Conservation (phyloP, 1,140 invertebrate species). For the Bombus consobrinus region DNA sequence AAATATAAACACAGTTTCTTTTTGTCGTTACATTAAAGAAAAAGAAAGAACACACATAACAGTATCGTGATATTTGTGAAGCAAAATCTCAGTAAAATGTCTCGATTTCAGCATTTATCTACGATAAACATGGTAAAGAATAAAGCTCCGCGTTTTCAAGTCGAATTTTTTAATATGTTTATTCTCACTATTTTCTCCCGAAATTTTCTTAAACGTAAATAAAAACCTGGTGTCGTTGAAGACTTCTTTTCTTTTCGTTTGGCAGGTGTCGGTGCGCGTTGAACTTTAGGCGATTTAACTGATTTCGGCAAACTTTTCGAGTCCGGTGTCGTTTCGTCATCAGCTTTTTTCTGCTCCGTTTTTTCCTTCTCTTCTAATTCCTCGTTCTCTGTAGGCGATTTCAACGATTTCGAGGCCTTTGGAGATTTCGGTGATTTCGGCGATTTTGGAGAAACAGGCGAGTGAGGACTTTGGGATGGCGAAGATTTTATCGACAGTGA, state of each 20-base stretch:
- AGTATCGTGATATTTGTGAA: slow-evolving; percentile 23
- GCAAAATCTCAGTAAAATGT: slow-evolving; percentile 56
- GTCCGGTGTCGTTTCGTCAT: background rate
- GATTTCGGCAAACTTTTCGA: slow-evolving; percentile 31
- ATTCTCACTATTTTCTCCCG: background rate
- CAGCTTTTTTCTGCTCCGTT: slow-evolving; percentile 11
- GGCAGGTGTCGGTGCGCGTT: slow-evolving; percentile 16
- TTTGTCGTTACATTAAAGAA: background rate
- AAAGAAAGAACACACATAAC: background rate
- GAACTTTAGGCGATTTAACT: slow-evolving; percentile 20
- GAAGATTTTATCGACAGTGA: slow-evolving; percentile 68
- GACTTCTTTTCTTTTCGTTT: slow-evolving; percentile 33
- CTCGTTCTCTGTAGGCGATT: background rate
- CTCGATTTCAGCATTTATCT: background rate
- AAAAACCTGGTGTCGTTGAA: slow-evolving; percentile 29
- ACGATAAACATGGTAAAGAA: too few species aligned
- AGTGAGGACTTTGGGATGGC: slow-evolving; percentile 44
- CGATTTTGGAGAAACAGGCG: slow-evolving; percentile 56
- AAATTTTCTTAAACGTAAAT: background rate
- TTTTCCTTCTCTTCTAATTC: slow-evolving; percentile 64
- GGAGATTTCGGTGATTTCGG: slow-evolving; percentile 34
- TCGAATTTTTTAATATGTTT: background rate
- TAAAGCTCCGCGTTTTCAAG: background rate
- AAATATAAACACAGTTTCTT: background rate
- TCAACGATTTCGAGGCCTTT: slow-evolving; percentile 45